Percentiles rank a stretch among this genome's conserved stretches.
Evolutionary conservation across 2,888 invertebrate species (phyloP).

Genomic region (Automeris io): DNA sequence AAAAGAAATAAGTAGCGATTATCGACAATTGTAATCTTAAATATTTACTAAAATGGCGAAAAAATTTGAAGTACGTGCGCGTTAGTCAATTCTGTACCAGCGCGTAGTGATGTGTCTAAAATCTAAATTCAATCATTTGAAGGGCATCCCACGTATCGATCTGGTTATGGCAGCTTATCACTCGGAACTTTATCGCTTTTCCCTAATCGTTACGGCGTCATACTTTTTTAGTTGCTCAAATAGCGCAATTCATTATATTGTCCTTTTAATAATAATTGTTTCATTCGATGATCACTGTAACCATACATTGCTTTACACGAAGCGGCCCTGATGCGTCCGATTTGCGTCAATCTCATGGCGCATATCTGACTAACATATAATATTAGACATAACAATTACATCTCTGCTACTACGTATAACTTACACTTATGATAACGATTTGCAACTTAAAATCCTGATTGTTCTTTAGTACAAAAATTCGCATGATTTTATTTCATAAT

Average conservation of each 20-base stretch:
- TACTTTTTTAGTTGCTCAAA: conserved; percentile 21
- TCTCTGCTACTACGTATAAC: conserved; percentile 6
- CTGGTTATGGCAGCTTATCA: conserved; percentile 20
- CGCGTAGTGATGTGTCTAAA: background rate
- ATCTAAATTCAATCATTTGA: background rate
- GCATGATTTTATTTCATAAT: too few relatives aligned
- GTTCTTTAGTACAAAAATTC: too few relatives aligned
- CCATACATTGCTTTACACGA: conserved; percentile 31
- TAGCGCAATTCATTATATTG: conserved; percentile 33
- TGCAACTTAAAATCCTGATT: background rate
- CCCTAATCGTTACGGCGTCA: conserved; percentile 11
- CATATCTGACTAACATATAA: conserved; percentile 44
- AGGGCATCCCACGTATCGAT: conserved; percentile 5
- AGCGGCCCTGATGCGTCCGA: conserved; percentile 33
- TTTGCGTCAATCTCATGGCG: conserved; percentile 47
- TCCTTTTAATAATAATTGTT: conserved; percentile 26
- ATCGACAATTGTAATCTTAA: too few relatives aligned
- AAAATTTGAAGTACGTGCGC: too few relatives aligned
- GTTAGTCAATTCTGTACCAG: background rate
- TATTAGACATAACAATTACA: conserved; percentile 26
- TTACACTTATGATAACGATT: background rate
- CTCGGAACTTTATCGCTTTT: conserved; percentile 24
- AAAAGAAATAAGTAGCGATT: too few relatives aligned
- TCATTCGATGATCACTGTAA: conserved; percentile 27
- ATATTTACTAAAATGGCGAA: too few relatives aligned